phyloP scores from a whole-genome alignment of 37 sponge, comb jelly and placozoan genomes.

The Cladorhizidae sp. region DNA sequence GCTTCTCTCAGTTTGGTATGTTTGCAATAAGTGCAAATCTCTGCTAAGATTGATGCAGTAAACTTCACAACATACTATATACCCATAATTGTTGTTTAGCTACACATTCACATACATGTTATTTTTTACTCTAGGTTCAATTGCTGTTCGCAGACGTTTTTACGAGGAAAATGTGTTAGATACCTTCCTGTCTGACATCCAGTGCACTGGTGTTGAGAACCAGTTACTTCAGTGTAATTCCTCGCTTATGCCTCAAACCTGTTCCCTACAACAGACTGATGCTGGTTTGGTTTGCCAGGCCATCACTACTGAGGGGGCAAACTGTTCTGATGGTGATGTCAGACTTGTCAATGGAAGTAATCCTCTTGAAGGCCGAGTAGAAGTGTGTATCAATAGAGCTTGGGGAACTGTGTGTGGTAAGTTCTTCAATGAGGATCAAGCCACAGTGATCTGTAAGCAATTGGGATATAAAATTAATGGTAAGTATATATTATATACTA shows the following conservation, averaged over 20 bases:
- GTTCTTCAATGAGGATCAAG: slow-evolving; percentile 31
- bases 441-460: slow-evolving; percentile 61
- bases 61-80: not conserved
- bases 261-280: slow-evolving; percentile 1
- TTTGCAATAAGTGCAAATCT: not conserved
- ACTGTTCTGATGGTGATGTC: slow-evolving; percentile 25
- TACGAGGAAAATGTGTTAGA: not conserved
- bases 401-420: slow-evolving; percentile 67
- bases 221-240: not conserved
- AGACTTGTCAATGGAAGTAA: slow-evolving; percentile 31
- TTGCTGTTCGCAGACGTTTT: slow-evolving; percentile 6
- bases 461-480: slow-evolving; percentile 15
- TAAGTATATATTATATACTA: not conserved
- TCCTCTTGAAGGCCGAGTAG: slow-evolving; percentile 19
- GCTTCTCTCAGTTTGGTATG: slow-evolving; percentile 50
- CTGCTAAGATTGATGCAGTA: not conserved
- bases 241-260: not conserved
- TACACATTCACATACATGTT: too few species aligned
- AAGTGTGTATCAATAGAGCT: slow-evolving; percentile 41
- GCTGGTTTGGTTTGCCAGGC: slow-evolving; percentile 23
- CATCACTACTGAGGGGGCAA: not conserved
- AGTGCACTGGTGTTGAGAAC: slow-evolving; percentile 16
- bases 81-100: too few species aligned
- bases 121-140: slow-evolving; percentile 22
- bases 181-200: slow-evolving; percentile 5